A percentile compares a stretch with the other conserved stretches of the same genome.
Evolutionary conservation across 2,113 vertebrate species (phyloP).

Genomic region (Sporophila hypoxantha): DNA sequence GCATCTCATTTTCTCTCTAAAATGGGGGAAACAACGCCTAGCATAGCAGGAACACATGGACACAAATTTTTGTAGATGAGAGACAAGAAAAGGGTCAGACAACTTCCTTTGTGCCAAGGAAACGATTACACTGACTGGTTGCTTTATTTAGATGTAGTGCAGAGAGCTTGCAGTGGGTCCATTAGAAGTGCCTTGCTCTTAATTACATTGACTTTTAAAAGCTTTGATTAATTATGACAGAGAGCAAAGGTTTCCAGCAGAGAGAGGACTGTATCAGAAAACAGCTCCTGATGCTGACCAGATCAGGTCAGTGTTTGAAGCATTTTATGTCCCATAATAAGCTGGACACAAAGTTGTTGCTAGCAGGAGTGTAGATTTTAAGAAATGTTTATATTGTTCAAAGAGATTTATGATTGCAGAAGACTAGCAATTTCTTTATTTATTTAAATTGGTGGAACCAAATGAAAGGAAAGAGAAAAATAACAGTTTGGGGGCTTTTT

Average conservation of each 20-base stretch:
- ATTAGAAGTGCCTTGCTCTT: neutral
- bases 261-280: neutral
- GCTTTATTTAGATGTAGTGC: neutral
- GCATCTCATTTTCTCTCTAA: neutral
- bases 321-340: neutral
- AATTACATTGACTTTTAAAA: constrained; percentile 30
- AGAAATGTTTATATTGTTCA: neutral
- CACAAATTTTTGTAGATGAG: neutral
- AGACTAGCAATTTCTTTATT: neutral
- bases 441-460: neutral
- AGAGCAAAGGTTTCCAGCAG: neutral
- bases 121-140: neutral
- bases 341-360: neutral
- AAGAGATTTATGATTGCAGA: neutral
- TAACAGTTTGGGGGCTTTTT: neutral
- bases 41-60: neutral
- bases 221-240: neutral
- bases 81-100: neutral
- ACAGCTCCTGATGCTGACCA: neutral
- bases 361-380: neutral
- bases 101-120: neutral
- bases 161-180: neutral
- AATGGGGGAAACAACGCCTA: neutral
- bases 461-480: neutral
- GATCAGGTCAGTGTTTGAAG: neutral